Conservation (phyloP, 2,797 vertebrate species). For the Hirundo rustica region DNA sequence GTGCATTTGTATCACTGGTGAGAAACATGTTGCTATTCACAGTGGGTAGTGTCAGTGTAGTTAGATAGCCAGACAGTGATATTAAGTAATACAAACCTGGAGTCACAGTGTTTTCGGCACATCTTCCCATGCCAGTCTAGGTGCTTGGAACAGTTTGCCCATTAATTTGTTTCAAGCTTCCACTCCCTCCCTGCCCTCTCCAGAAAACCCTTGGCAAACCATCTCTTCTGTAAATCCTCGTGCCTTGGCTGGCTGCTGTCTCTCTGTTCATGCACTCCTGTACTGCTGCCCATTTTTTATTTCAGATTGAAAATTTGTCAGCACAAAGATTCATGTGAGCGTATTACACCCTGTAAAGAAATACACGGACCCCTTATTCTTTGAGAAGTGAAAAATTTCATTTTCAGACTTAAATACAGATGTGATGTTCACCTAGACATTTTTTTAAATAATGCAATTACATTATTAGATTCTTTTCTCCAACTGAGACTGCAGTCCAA, state of each 20-base stretch:
- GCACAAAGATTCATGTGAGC: neutral
- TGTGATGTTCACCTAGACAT: neutral
- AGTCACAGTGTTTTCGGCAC: neutral
- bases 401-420: neutral
- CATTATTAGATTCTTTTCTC: neutral
- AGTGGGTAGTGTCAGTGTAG: neutral
- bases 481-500: neutral
- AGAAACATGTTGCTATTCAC: slow-evolving; percentile 25
- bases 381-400: neutral
- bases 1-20: neutral
- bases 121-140: neutral
- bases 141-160: slow-evolving; percentile 18
- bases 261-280: neutral
- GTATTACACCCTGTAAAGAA: neutral
- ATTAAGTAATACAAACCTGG: slow-evolving; percentile 31
- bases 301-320: neutral
- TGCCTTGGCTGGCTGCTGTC: neutral
- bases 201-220: slow-evolving; percentile 33
- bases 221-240: neutral
- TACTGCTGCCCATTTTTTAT: neutral
- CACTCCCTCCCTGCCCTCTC: neutral
- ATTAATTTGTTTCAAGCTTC: slow-evolving; percentile 27
- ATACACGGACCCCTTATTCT: neutral
- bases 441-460: neutral
- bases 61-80: slow-evolving; percentile 32